Conservation (phyloP, 2,113 vertebrate species). For the Andinoacara biseriatus region DNA sequence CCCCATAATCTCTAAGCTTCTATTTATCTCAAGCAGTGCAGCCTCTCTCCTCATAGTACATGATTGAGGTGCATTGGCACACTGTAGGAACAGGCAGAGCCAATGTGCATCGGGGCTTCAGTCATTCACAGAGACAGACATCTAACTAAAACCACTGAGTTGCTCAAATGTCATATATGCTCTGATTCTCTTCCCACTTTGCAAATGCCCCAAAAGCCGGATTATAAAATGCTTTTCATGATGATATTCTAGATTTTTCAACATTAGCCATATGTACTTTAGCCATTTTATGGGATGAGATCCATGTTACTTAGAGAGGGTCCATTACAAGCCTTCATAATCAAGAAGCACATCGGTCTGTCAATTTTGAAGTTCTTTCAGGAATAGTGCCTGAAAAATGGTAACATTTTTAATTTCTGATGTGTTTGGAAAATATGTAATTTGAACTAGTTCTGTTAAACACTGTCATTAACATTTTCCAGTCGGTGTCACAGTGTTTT, state of each 20-base stretch:
- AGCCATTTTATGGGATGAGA: neutral
- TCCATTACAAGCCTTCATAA: neutral
- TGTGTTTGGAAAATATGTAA: neutral
- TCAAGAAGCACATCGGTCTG: neutral
- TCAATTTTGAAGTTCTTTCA: constrained; percentile 1
- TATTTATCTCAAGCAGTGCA: constrained; percentile 54
- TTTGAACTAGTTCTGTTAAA: neutral
- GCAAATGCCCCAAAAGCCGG: neutral
- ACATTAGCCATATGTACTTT: neutral
- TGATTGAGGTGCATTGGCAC: constrained; percentile 36
- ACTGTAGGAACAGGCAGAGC: neutral
- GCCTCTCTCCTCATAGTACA: constrained; percentile 11
- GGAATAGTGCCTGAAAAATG: neutral
- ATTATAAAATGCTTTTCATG: neutral
- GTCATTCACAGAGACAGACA: constrained; percentile 17
- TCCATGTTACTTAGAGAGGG: neutral
- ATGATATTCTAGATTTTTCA: neutral
- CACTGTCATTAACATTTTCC: neutral
- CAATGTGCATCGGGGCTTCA: neutral
- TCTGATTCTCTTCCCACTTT: constrained; percentile 15
- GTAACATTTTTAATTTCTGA: neutral
- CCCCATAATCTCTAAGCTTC: constrained; percentile 41
- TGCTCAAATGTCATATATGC: constrained; percentile 22
- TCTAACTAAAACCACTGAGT: constrained; percentile 9
- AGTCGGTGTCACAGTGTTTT: neutral